A percentile compares a stretch with the other conserved stretches of the same genome.
These are phyloP conservation scores for Acrocera orbiculus DNA, from an alignment of 2,888 invertebrate genomes.

Conservation along the genomic window DNA sequence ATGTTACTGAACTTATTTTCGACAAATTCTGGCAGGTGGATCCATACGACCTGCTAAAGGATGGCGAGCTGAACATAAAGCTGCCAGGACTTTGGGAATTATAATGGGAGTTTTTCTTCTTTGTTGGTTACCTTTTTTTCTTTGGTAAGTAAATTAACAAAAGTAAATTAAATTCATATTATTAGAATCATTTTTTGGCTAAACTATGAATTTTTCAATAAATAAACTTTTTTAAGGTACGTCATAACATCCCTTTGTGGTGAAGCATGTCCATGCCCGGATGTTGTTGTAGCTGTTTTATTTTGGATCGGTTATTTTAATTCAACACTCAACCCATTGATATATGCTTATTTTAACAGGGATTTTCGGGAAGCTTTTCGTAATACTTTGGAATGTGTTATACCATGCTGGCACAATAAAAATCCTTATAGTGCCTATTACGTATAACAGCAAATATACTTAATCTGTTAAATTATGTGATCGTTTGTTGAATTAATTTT, in stretches of 20 bases:
- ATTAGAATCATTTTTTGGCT: background rate
- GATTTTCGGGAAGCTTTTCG: slow-evolving; percentile 95
- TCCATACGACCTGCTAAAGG: slow-evolving; percentile 56
- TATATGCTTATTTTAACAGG: slow-evolving; percentile 90
- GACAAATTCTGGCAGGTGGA: slow-evolving; percentile 24
- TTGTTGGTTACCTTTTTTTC: slow-evolving; percentile 93
- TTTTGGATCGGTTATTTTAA: slow-evolving; percentile 99
- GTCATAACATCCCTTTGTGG: slow-evolving; percentile 71
- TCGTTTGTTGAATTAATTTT: too few species aligned
- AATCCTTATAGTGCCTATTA: slow-evolving; percentile 32
- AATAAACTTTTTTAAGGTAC: slow-evolving; percentile 42
- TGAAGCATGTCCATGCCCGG: slow-evolving; percentile 67
- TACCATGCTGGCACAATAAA: slow-evolving; percentile 49
- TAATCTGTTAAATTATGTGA: too few species aligned
- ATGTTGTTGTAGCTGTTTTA: slow-evolving; percentile 70
- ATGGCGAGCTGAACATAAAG: slow-evolving; percentile 80
- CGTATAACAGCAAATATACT: too few species aligned
- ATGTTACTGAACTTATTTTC: too few species aligned
- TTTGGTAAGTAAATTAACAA: slow-evolving; percentile 51
- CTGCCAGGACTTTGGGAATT: slow-evolving; percentile 86
- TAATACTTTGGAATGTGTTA: slow-evolving; percentile 68
- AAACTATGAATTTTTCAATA: background rate
- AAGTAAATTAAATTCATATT: background rate
- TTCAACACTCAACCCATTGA: slow-evolving; percentile 83
- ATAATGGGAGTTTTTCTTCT: slow-evolving; percentile 91